Evolutionary conservation across 2,113 vertebrate genomes (phyloP), one percentile per base, ranked within the genome.

Genomic region (Machaerirhynchus nigripectus): DNA sequence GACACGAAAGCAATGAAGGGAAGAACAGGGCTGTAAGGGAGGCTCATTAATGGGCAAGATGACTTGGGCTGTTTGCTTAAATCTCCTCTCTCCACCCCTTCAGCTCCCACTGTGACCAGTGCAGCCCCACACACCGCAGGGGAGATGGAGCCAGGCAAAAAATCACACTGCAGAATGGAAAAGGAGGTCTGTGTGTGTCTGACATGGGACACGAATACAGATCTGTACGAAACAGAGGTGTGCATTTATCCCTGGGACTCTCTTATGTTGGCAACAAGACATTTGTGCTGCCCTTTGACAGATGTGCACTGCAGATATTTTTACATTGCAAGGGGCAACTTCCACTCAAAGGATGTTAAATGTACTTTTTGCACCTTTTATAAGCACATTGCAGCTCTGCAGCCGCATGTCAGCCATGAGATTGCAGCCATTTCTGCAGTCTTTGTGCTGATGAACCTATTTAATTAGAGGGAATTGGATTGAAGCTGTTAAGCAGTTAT

Each of bases 391-490:
- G 73, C 79, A 75, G 75, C 82, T 92, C 92, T 87, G 89, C 90
- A 94, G 87, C 94, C 97, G 93, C 4, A 44, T 89, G 78, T 94
- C 95, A 89, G 90, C 96, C 76, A 87, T 94, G 96, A 95, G 93
- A 92, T 53, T n/a, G 40, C 90, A 96, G 97, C 80, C 74, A 75
- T 95, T 23, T 79, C 93, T 94, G 91, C 94, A 96, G 67, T 46
- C 95, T 95, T 77, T 75, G 80, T 94, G 94, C 39, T 49, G 79
- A 95, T 49, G 69, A 89, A 94, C 59, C 91, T 90, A 47, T 97
- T 97, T 97, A 97, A 98, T 98, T 97, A 97, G 97, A 63, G 9
- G 15, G 80, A 94, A 96, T 67, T 90, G 95, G 95, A 96, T 44
- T 95, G 96, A 90, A 94, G 97, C 91, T 95, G 86, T 30, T 85